Evolutionary conservation across 2,113 vertebrate species (phyloP).

Genomic region (Sciurus niger): DNA sequence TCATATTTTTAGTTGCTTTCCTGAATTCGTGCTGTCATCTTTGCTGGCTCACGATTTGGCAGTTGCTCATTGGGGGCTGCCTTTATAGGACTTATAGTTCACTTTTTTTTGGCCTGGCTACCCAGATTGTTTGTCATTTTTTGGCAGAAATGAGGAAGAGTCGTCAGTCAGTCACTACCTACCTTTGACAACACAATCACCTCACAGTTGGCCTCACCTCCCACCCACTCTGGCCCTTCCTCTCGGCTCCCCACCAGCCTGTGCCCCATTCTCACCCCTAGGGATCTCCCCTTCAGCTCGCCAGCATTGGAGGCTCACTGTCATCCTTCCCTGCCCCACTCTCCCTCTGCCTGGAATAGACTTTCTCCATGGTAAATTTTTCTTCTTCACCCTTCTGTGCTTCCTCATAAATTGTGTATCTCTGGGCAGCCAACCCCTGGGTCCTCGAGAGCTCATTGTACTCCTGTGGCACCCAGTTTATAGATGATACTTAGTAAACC

Average conservation of each 20-base stretch:
- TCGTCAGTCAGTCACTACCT: not conserved
- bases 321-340: not conserved
- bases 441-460: not conserved
- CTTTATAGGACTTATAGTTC: not conserved
- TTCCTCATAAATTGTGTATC: not conserved
- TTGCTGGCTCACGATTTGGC: not conserved
- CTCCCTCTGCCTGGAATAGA: not conserved
- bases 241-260: too few species aligned
- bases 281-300: not conserved
- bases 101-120: constrained; percentile 31
- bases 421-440: too few species aligned
- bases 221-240: not conserved
- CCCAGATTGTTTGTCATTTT: not conserved
- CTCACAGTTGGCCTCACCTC: not conserved
- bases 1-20: constrained; percentile 46
- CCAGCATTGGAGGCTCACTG: not conserved
- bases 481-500: not conserved
- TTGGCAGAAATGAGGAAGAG: not conserved
- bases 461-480: not conserved
- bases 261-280: not conserved
- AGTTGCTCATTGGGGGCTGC: constrained; percentile 23
- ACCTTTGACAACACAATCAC: not conserved
- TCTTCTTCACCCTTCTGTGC: not conserved
- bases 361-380: not conserved
- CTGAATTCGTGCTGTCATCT: constrained; percentile 24